Evolutionary conservation across 2,113 vertebrate species (phyloP).

Genomic region (Xenus cinereus): DNA sequence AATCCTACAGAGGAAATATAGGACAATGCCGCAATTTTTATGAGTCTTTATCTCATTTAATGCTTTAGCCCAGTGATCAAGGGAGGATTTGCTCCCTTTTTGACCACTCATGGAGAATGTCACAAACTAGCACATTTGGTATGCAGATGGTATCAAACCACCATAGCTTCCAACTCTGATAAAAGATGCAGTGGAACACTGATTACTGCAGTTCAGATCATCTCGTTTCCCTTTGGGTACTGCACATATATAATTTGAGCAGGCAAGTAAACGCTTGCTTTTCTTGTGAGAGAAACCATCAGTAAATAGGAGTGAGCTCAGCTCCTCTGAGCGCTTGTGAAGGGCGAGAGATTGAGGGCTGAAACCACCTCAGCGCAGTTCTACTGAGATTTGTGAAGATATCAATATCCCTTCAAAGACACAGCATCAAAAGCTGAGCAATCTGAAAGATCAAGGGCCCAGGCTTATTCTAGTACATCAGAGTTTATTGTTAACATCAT

Average conservation of each 20-base stretch:
- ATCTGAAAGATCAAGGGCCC: slow-evolving; percentile 17
- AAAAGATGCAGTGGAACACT: not conserved
- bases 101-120: not conserved
- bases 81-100: slow-evolving; percentile 1
- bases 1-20: not conserved
- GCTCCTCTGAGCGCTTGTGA: not conserved
- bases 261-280: not conserved
- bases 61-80: not conserved
- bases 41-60: not conserved
- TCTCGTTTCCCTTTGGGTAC: not conserved
- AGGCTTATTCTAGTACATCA: not conserved
- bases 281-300: not conserved
- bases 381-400: slow-evolving; percentile 9
- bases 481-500: slow-evolving; percentile 12
- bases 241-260: not conserved
- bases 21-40: not conserved
- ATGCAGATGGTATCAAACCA: slow-evolving; percentile 13
- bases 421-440: not conserved
- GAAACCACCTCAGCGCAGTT: not conserved
- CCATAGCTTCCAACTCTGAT: not conserved
- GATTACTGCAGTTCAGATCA: not conserved
- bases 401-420: slow-evolving; percentile 35
- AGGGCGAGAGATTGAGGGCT: not conserved
- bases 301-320: not conserved
- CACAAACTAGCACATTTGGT: slow-evolving; percentile 33